Conservation (phyloP, 1,140 invertebrate genomes). For the Sycobia sp. region DNA sequence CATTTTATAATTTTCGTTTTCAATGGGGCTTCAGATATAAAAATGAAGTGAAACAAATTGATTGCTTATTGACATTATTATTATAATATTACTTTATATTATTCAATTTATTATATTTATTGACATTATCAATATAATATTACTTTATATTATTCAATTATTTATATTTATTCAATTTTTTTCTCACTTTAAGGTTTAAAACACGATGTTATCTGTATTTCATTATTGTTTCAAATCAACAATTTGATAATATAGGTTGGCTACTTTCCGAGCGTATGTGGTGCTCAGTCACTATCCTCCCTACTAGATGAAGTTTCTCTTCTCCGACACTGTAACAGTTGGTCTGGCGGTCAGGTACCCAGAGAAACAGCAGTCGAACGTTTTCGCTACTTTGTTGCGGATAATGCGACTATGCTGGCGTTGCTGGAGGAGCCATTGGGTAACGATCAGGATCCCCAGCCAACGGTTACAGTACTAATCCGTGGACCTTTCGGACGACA, state of each 20-base stretch:
- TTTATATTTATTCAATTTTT: too few relatives aligned
- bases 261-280: constrained; percentile 83
- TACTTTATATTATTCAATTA: too few relatives aligned
- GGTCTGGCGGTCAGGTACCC: constrained; percentile 60
- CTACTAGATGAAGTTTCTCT: constrained; percentile 87
- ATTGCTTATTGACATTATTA: too few relatives aligned
- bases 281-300: constrained; percentile 82
- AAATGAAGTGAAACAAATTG: too few relatives aligned
- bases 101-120: too few relatives aligned
- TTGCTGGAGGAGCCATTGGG: constrained; percentile 89
- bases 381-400: constrained; percentile 90
- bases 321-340: constrained; percentile 77
- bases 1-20: not conserved
- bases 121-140: too few relatives aligned
- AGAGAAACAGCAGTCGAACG: constrained; percentile 66
- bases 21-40: too few relatives aligned
- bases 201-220: too few relatives aligned
- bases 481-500: constrained; percentile 90
- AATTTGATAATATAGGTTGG: constrained; percentile 66
- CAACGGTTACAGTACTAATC: constrained; percentile 80
- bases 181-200: too few relatives aligned
- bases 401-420: constrained; percentile 87
- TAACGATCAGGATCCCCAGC: constrained; percentile 78
- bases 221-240: too few relatives aligned
- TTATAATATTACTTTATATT: too few relatives aligned